A percentile compares a stretch with the other conserved stretches of the same genome.
phyloP scores from a whole-genome alignment of 2,888 invertebrate genomes.

The Andrena praecox region DNA sequence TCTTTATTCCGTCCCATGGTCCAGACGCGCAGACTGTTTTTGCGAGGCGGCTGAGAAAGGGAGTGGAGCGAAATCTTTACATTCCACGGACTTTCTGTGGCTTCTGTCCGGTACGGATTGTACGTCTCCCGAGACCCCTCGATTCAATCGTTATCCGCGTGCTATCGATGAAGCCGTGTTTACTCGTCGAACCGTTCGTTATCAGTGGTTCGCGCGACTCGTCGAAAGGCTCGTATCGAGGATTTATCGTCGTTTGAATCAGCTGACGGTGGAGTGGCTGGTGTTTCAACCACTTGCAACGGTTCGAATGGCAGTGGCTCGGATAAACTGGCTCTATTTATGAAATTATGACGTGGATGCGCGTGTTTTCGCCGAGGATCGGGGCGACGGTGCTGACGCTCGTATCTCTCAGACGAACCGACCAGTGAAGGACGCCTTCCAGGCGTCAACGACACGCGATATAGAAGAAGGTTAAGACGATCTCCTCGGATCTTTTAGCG shows the following conservation, averaged over 20 bases:
- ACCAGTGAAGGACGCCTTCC: conserved; percentile 48
- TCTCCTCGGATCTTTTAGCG: conserved; percentile 62
- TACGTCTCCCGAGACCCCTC: not conserved
- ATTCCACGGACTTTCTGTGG: not conserved
- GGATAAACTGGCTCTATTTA: conserved; percentile 7
- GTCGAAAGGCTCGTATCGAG: not conserved
- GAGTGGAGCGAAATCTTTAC: not conserved
- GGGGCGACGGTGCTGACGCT: conserved; percentile 48
- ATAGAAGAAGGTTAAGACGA: conserved; percentile 71
- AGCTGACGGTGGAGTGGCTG: not conserved
- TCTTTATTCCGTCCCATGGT: not conserved
- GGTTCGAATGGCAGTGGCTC: not conserved
- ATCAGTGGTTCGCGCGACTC: not conserved
- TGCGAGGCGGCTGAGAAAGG: not conserved
- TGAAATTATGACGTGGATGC: conserved; percentile 1
- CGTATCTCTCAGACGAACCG: conserved; percentile 43
- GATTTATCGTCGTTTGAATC: not conserved
- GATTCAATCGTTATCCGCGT: too few relatives aligned
- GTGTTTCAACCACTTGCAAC: not conserved
- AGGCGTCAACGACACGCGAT: conserved; percentile 66
- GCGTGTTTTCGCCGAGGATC: not conserved
- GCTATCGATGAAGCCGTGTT: not conserved
- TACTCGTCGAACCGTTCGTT: not conserved
- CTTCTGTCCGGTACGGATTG: not conserved
- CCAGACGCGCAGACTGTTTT: not conserved